Base-by-base conservation (phyloP, 2,113 vertebrate species). In the Glaucomys volans region DNA sequence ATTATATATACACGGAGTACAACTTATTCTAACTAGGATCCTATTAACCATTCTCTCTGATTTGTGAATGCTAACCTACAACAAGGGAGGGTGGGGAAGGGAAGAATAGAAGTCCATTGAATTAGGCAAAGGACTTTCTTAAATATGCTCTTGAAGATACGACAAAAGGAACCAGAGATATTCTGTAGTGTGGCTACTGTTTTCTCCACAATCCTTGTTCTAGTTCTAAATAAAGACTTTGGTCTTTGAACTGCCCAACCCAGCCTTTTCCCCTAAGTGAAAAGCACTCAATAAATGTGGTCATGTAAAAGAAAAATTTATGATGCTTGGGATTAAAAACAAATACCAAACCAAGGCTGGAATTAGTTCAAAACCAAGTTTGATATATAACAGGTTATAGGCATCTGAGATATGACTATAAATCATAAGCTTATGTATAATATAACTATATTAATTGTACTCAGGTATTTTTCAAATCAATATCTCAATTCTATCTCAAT, bases 201-300 rank as follows among this genome's bases (percentile, higher is more conserved):
- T 91, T 83, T 62, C 62, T 81, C 74, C 47, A 40, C 8, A 13
- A 47, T 84, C 22, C 24, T 72, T 72, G 11, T 62, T 90, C 72
- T 50, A 22, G 24, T 92, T 91, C 80, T 96, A 92, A 84, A 92
- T 69, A 83, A 96, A 97, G 54, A 89, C 42, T 92, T 90, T 64
- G 40, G 64, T 97, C 83, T 97, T 94, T 87, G 77, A 96, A 97
- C 71, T 94, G n/a, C 13, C 66, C 66, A 95, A 44, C 42, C 76
- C 54, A 87, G 71, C 2, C 30, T 90, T 96, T 85, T 85, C 77
- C 83, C 93, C 37, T 93, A 93, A 95, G 96, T 90, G 93, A 95
- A 96, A 12, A 93, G 24, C 40, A 90, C 59, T 97, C 95, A 95
- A 88, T 98, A 96, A 97, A 90, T 97, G 95, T 75, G 82, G 93